These are phyloP conservation scores for Fregata magnificens DNA, from an alignment of 2,113 vertebrate species.

Conservation along the genomic window DNA sequence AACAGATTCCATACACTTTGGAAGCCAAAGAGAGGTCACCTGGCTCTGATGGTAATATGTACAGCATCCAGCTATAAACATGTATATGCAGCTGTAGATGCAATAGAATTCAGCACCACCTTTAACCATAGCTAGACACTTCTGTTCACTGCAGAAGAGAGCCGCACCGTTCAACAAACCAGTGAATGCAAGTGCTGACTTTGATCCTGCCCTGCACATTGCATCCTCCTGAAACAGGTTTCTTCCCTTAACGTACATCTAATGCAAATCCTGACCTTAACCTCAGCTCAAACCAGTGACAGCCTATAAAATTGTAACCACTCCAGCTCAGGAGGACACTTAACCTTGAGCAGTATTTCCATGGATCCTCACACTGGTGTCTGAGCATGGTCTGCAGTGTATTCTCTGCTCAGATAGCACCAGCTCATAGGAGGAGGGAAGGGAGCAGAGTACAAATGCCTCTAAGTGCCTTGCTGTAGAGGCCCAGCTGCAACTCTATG, in stretches of 20 bases:
- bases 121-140: background rate
- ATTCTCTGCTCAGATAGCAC: background rate
- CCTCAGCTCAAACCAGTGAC: background rate
- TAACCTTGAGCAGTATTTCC: background rate
- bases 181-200: background rate
- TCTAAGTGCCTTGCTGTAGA: background rate
- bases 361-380: background rate
- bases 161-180: background rate
- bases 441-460: background rate
- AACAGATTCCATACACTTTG: fast-evolving
- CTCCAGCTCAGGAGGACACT: background rate
- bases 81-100: background rate
- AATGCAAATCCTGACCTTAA: background rate
- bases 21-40: background rate
- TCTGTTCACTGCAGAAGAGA: background rate
- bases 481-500: background rate
- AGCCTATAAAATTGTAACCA: background rate
- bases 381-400: background rate
- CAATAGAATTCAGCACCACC: background rate
- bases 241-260: background rate
- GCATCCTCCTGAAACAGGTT: background rate
- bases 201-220: background rate
- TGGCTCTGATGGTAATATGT: background rate
- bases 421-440: background rate
- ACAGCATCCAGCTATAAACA: background rate